Conservation (phyloP, 2,797 vertebrate genomes). For the Mycteria americana region DNA sequence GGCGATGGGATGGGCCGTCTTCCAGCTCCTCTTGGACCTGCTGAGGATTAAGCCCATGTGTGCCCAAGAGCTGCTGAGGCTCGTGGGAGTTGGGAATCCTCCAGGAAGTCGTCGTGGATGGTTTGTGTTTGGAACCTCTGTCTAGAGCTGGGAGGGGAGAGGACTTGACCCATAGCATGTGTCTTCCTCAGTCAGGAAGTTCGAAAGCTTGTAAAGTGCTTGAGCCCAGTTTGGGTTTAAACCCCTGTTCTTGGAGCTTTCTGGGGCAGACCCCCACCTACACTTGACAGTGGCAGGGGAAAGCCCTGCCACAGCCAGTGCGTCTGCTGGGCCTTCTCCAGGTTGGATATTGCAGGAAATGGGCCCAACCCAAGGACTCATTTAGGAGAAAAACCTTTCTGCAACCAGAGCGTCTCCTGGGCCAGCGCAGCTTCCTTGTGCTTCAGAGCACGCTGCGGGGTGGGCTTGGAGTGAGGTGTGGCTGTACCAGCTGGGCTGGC, state of each 20-base stretch:
- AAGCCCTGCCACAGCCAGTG: not conserved
- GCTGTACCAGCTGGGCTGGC: not conserved
- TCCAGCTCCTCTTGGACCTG: not conserved
- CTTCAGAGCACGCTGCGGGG: fast-evolving
- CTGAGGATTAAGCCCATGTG: not conserved
- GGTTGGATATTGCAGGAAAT: not conserved
- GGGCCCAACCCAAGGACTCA: not conserved
- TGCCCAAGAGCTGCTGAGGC: not conserved
- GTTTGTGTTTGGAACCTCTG: not conserved
- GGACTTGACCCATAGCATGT: not conserved
- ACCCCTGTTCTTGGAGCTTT: not conserved
- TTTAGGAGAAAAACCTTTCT: not conserved
- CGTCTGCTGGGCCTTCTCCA: not conserved
- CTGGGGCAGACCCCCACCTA: not conserved
- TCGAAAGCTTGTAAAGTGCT: not conserved
- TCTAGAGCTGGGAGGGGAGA: not conserved
- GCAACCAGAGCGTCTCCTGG: fast-evolving
- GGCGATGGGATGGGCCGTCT: fast-evolving
- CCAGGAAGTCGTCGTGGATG: not conserved
- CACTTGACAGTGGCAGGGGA: fast-evolving
- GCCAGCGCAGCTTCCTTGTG: not conserved
- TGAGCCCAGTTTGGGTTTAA: not conserved
- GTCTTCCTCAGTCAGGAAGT: not conserved
- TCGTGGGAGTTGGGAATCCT: not conserved
- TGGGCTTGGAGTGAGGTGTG: fast-evolving